A percentile compares a stretch with the other conserved stretches of the same genome.
Evolutionary conservation across 2,113 vertebrate genomes (phyloP).

Genomic region (Periophthalmodon schlosseri): DNA sequence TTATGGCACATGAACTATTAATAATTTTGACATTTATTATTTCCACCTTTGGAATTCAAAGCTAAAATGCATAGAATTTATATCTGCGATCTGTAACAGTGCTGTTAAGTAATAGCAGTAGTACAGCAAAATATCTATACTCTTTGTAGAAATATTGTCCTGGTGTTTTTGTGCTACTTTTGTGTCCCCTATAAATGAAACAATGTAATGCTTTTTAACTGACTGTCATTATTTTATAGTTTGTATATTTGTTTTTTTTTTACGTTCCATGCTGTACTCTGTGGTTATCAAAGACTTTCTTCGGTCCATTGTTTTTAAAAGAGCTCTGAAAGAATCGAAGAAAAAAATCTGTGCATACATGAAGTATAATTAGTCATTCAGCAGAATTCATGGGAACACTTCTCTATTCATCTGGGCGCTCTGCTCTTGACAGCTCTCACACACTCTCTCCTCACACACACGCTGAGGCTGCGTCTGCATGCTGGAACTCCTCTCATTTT

Average conservation of each 20-base stretch:
- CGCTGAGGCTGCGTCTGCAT: constrained; percentile 18
- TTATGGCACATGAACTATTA: background rate
- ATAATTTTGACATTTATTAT: background rate
- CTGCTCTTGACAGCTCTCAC: constrained; percentile 49
- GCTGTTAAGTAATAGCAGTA: background rate
- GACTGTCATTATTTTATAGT: constrained; percentile 22
- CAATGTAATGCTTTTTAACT: constrained; percentile 16
- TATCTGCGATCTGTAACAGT: background rate
- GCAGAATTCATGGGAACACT: constrained; percentile 55
- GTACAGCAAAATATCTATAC: background rate
- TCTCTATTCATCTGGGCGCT: constrained; percentile 59
- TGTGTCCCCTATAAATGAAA: background rate
- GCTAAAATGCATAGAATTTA: background rate
- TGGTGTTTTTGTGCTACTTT: constrained; percentile 9
- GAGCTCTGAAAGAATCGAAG: constrained; percentile 42
- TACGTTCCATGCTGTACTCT: constrained; percentile 2
- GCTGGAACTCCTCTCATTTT: constrained; percentile 22
- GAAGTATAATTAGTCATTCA: constrained; percentile 60
- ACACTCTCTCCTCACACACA: constrained; percentile 22
- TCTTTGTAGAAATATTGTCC: background rate
- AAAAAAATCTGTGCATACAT: constrained; percentile 51
- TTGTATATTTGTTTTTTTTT: constrained; percentile 15
- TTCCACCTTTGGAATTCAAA: background rate
- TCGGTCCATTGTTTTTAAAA: constrained; percentile 30
- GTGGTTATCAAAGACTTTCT: constrained; percentile 28